These are phyloP conservation scores for Netelia melanura DNA, from an alignment of 2,888 invertebrate species.

Conservation along the genomic window DNA sequence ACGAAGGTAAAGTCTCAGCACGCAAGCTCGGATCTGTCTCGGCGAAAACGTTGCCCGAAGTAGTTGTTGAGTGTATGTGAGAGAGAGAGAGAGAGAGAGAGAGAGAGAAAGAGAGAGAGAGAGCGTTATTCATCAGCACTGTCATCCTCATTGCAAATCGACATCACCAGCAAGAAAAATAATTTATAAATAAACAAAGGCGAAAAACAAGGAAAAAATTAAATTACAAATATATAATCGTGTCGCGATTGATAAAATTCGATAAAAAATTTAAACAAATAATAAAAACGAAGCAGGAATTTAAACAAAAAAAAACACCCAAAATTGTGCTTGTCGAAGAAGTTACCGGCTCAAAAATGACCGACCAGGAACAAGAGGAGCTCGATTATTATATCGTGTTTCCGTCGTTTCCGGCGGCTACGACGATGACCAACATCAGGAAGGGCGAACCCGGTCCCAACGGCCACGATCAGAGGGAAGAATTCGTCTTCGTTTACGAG, in stretches of 20 bases:
- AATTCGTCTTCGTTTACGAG: constrained; percentile 87
- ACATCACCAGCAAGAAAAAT: background rate
- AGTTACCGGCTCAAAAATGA: constrained; percentile 70
- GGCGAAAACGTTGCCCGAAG: constrained; percentile 56
- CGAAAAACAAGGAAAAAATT: background rate
- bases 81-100: no score
- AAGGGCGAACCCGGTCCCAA: constrained; percentile 47
- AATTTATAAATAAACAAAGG: background rate
- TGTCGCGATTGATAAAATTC: background rate
- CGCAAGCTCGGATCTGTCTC: constrained; percentile 52
- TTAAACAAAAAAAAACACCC: constrained; percentile 9
- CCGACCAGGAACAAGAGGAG: constrained; percentile 83
- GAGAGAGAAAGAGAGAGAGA: no score
- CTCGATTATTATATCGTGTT: constrained; percentile 89
- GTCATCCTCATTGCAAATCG: background rate
- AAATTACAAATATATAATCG: background rate
- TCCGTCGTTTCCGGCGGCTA: constrained; percentile 85
- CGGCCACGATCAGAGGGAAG: constrained; percentile 81
- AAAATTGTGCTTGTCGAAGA: background rate
- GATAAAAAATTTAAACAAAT: background rate
- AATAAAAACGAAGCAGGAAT: constrained; percentile 3
- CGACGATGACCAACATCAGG: constrained; percentile 68
- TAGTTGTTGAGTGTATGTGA: constrained; percentile 31
- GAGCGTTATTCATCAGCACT: background rate
- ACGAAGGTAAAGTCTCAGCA: constrained; percentile 9